These are phyloP conservation scores for Chaetoderma sp. DNA, from an alignment of 2,888 invertebrate species.

Conservation along the genomic window DNA sequence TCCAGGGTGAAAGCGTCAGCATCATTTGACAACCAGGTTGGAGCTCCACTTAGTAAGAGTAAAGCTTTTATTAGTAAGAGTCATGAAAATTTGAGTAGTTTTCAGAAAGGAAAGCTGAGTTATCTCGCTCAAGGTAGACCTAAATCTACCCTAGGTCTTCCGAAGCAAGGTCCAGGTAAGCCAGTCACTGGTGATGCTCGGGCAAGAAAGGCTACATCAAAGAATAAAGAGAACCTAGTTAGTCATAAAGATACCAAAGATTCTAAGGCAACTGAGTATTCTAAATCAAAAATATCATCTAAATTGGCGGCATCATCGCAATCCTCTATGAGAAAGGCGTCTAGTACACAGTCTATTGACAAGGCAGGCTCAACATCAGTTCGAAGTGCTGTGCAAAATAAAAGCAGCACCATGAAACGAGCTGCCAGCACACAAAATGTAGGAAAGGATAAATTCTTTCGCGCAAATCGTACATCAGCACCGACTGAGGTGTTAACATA, in stretches of 20 bases:
- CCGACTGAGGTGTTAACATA: slow-evolving; percentile 67
- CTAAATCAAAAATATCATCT: slow-evolving; percentile 37
- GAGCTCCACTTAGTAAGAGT: slow-evolving; percentile 40
- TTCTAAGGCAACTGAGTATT: slow-evolving; percentile 27
- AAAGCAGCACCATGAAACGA: slow-evolving; percentile 56
- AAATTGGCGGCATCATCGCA: neutral
- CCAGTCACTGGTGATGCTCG: slow-evolving; percentile 4
- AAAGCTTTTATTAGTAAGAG: slow-evolving; percentile 64
- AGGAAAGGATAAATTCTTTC: slow-evolving; percentile 53
- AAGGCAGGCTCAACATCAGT: slow-evolving; percentile 41
- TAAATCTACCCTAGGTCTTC: slow-evolving; percentile 43
- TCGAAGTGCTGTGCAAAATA: slow-evolving; percentile 27
- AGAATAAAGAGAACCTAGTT: slow-evolving; percentile 57
- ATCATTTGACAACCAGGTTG: slow-evolving; percentile 33
- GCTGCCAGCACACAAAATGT: slow-evolving; percentile 68
- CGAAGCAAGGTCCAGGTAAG: slow-evolving; percentile 32
- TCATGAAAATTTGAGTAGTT: slow-evolving; percentile 62
- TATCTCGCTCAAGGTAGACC: slow-evolving; percentile 30
- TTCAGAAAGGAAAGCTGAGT: slow-evolving; percentile 51
- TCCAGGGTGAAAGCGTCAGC: slow-evolving; percentile 19
- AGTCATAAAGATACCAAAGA: slow-evolving; percentile 40
- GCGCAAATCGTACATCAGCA: slow-evolving; percentile 60
- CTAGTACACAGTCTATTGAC: slow-evolving; percentile 65
- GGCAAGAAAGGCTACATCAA: slow-evolving; percentile 17
- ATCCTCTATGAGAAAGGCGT: slow-evolving; percentile 58